phyloP scores from a whole-genome alignment of 64 coral and sea anemone genomes.

The Catalaphyllia jardinei region DNA sequence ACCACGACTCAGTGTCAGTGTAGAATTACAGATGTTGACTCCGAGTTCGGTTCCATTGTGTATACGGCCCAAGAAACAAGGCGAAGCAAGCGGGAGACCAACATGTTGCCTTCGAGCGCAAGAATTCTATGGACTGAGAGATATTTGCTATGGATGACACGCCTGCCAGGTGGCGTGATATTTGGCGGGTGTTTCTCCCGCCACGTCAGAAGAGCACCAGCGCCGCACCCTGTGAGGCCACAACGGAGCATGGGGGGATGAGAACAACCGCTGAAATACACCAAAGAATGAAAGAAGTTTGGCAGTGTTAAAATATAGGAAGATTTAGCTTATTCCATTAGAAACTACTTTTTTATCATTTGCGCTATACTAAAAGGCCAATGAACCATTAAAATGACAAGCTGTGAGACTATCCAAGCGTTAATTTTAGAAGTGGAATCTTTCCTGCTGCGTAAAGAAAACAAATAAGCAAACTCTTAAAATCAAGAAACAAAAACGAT shows the following conservation, averaged over 20 bases:
- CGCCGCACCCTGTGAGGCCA: conserved; percentile 26
- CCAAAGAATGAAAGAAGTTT: no score
- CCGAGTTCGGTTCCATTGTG: neutral
- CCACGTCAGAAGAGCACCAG: conserved; percentile 38
- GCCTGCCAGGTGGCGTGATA: conserved; percentile 51
- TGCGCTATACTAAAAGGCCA: neutral
- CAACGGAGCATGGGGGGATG: neutral
- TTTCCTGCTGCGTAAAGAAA: neutral
- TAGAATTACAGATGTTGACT: neutral
- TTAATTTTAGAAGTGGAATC: neutral
- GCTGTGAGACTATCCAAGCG: neutral
- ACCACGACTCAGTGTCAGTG: neutral
- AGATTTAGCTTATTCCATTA: neutral
- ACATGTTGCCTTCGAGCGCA: neutral
- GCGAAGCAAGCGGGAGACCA: neutral
- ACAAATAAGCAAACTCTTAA: neutral
- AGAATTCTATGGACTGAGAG: neutral
- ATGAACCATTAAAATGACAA: neutral
- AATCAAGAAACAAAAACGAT: neutral
- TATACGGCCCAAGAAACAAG: neutral
- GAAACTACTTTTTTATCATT: neutral
- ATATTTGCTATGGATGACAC: conserved; percentile 58
- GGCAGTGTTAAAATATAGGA: neutral
- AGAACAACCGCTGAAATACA: conserved; percentile 14
- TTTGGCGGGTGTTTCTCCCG: conserved; percentile 44